Evolutionary conservation across 2,888 invertebrate genomes (phyloP), one percentile per base, ranked within the genome.

Genomic region (Brenthis hecate): DNA sequence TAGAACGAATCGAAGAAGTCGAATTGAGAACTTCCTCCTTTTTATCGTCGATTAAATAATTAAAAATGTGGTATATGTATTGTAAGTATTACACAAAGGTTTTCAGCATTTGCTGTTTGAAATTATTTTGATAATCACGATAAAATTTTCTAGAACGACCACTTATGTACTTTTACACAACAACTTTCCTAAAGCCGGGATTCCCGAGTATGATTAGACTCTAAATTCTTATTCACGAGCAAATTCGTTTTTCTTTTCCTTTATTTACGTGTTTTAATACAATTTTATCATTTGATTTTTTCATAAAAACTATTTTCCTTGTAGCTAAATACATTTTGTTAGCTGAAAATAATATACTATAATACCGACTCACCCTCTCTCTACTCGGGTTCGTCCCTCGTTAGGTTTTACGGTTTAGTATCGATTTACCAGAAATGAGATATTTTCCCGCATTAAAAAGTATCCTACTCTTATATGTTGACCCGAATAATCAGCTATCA

Each of bases 101-200:
- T 3, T 13, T 3, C 19, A 43, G 8, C 6, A 61, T 61, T 55
- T 43, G 47, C 56, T 16, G 50, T 23, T 56, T 36, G 50, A 36
- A 50, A 36, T 65, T 65, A 65, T 56, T 65, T 56, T 65, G 32
- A 65, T 65, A 50, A 51, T 65, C 65, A 14, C 43, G 23, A 57
- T 57, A 57, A 57, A 65, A 65, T 53, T 43, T 47, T 28, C 51
- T 57, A 50, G 51, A 57, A 53, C 51, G 65, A 53, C 50, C 50
- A 51, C 63, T 56, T 56, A 51, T 51, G 56, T 65, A 65, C 56
- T 56, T 32, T 65, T 19, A 19, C n/a, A 65, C 19, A 65, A 65
- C 56, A 65, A 56, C 50, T 51, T 36, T 2, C 65, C 56, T 36
- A 14, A 14, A 65, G 65, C 14, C 65, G 36, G 63, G 43, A 36